Evolutionary conservation across 1,140 invertebrate species (phyloP), one percentile per base, ranked within the genome.

Genomic region (Adoxophyes honmai): DNA sequence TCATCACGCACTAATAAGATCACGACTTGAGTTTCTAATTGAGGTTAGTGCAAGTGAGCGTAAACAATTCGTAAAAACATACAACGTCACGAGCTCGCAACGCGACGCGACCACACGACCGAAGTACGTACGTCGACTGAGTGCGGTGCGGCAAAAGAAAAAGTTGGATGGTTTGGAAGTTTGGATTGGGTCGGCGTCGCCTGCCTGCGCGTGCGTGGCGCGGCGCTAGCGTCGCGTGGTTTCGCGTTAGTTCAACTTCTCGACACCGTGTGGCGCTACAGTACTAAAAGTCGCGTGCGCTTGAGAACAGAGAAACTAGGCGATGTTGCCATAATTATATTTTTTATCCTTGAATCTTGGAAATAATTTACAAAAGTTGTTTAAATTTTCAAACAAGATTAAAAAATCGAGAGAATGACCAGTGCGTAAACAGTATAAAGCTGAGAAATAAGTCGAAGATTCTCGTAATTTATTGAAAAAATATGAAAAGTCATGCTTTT

Each of bases 1-100:
- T 64, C 81, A 86, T 86, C 70, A 81, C 79, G 75, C 70, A 81
- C 74, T 64, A 74, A 80, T 81, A 75, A 71, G 67, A 78, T 71
- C 68, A 70, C 48, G 33, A 61, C 66, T 76, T 73, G 55, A 56
- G 51, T 64, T 55, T 59, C 14, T 68, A 68, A 55, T 78, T 53
- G 65, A 65, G 66, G 65, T 73, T 66, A 62, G 64, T 48, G 18
- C 42, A 48, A 48, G 42, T 64, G 55, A 68, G 64, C 66, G 77
- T 86, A 81, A 86, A 83, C 78, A 81, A 83, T 61, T 70, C 73
- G 71, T 77, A 68, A 64, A 68, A 68, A 76, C 76, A 48, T 18
- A 18, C 42, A n/a, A 48, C 42, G 42, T 48, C 42, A 48, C 21
- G 28, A 28, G 11, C n/a, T 14, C 18, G 68, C 73, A 73, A 58